Evolutionary conservation across 2,888 invertebrate genomes (phyloP).

Genomic region (Drosophila villosipedis): DNA sequence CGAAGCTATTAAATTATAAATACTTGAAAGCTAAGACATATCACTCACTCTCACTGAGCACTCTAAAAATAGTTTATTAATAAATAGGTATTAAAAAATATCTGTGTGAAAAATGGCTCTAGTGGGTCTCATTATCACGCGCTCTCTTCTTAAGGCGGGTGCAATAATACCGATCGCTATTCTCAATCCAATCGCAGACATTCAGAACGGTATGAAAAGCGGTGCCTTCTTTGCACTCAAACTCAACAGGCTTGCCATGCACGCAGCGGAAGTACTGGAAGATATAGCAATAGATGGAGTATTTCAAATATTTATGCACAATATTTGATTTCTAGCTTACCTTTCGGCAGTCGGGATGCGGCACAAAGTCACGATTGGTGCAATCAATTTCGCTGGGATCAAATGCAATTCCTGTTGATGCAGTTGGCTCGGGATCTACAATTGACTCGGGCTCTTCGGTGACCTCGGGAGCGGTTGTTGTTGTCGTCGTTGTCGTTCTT

Average conservation of each 20-base stretch:
- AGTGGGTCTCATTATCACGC: constrained; percentile 62
- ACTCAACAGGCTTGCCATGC: constrained; percentile 90
- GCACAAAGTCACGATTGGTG: constrained; percentile 86
- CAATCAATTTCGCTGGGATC: constrained; percentile 85
- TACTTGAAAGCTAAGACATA: constrained; percentile 29
- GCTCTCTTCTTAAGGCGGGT: constrained; percentile 68
- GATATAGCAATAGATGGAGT: background rate
- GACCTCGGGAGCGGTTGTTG: constrained; percentile 58
- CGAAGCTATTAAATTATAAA: constrained; percentile 32
- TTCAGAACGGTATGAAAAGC: constrained; percentile 90
- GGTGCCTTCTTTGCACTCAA: constrained; percentile 90
- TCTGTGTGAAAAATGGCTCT: constrained; percentile 12
- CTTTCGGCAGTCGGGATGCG: constrained; percentile 87
- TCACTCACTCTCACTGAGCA: constrained; percentile 16
- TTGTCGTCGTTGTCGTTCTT: constrained; percentile 54
- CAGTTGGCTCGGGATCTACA: constrained; percentile 35
- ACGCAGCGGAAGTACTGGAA: constrained; percentile 94
- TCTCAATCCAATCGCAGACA: constrained; percentile 93
- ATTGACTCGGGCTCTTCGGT: constrained; percentile 55
- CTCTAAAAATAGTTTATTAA: constrained; percentile 33
- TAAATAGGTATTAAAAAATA: constrained; percentile 43
- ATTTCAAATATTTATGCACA: background rate
- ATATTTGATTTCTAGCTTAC: constrained; percentile 80
- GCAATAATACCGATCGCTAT: constrained; percentile 87
- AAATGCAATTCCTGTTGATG: constrained; percentile 24